Conservation (phyloP, 2,113 vertebrate species). For the Catharus bicknelli region DNA sequence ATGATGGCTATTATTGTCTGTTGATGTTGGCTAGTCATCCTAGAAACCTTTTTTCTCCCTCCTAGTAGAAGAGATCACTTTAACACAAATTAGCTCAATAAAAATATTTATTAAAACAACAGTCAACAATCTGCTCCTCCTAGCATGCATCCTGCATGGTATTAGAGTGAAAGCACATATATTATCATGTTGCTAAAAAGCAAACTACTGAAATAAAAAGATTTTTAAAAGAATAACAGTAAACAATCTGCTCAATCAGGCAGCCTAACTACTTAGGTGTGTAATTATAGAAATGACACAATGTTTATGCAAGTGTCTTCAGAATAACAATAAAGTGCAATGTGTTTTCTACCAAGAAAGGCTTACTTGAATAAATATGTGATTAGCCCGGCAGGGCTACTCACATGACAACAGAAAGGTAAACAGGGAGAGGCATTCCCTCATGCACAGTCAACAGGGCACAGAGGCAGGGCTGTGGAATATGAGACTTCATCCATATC, state of each 20-base stretch:
- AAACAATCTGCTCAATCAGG: constrained; percentile 35
- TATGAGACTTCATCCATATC: background rate
- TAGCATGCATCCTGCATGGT: background rate
- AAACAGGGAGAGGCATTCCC: constrained; percentile 42
- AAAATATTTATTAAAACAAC: constrained; percentile 61
- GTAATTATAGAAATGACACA: constrained; percentile 41
- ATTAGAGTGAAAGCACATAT: constrained; percentile 6
- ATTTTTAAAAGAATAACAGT: constrained; percentile 3
- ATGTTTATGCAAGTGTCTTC: constrained; percentile 53
- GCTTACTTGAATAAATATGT: constrained; percentile 39
- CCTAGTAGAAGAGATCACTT: background rate
- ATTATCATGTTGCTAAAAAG: constrained; percentile 23
- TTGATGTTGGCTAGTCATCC: constrained; percentile 13
- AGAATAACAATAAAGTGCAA: constrained; percentile 46
- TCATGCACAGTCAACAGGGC: constrained; percentile 52
- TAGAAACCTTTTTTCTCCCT: constrained; percentile 3
- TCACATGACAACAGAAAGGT: background rate
- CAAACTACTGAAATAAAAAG: constrained; percentile 32
- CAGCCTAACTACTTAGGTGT: constrained; percentile 37
- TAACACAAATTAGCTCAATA: constrained; percentile 44
- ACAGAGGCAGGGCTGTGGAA: background rate
- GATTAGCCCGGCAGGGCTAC: background rate
- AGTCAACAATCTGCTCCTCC: constrained; percentile 58
- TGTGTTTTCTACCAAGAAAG: constrained; percentile 33
- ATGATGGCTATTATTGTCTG: background rate